Evolutionary conservation across 2,888 invertebrate species (phyloP).

Genomic region (Sesia apiformis): DNA sequence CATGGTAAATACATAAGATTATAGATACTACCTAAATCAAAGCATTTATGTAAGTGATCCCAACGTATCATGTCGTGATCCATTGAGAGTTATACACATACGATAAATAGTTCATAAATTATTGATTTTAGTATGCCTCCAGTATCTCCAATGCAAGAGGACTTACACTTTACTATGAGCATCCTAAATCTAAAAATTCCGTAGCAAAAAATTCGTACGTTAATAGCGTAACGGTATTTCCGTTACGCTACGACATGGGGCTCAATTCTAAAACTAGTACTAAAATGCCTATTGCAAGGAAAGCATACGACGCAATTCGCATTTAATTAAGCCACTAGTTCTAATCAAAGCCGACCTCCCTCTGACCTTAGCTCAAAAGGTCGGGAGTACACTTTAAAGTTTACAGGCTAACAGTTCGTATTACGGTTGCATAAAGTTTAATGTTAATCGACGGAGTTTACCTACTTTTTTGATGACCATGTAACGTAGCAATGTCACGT

Average conservation of each 20-base stretch:
- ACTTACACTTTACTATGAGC: no score
- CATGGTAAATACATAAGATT: no score
- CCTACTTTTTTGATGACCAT: conserved; percentile 12
- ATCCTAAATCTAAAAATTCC: no score
- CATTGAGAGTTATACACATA: no score
- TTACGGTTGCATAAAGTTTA: conserved; percentile 2
- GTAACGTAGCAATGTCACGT: conserved; percentile 18
- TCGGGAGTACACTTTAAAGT: conserved; percentile 13
- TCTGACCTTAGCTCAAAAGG: conserved; percentile 38
- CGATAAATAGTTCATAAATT: no score
- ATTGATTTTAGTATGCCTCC: no score
- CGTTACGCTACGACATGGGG: no score
- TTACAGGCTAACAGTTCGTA: conserved; percentile 1
- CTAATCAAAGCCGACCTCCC: conserved; percentile 35
- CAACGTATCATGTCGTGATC: no score
- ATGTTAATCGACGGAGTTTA: conserved; percentile 2
- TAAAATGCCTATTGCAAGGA: background rate
- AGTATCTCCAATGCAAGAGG: no score
- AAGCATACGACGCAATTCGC: background rate
- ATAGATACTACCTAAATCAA: no score
- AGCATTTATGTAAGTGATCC: no score
- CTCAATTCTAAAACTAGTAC: background rate
- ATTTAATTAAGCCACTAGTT: conserved; percentile 20
- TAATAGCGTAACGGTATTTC: no score
- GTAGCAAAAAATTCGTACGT: background rate